Conservation (phyloP, 2,797 vertebrate species). For the Pseudomugil tenellus region DNA sequence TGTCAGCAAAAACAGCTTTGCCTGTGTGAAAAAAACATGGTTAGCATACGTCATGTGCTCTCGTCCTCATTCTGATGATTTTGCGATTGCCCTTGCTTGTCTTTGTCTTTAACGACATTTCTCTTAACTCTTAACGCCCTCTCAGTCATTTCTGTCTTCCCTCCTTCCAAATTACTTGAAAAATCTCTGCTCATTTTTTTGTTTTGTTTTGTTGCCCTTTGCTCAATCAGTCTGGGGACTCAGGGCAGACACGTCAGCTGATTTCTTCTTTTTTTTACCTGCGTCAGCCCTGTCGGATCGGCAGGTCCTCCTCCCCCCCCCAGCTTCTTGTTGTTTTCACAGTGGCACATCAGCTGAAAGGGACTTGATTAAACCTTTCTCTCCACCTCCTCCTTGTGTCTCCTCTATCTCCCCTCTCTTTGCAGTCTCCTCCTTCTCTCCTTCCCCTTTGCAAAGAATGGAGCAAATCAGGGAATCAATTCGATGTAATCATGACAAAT, state of each 20-base stretch:
- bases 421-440: slow-evolving; percentile 19
- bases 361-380: slow-evolving; percentile 68
- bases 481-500: slow-evolving; percentile 86
- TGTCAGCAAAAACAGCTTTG: slow-evolving; percentile 48
- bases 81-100: slow-evolving; percentile 18
- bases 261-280: slow-evolving; percentile 29
- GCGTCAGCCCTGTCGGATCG: slow-evolving; percentile 38
- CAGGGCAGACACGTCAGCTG: slow-evolving; percentile 35
- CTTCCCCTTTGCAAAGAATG: slow-evolving; percentile 65
- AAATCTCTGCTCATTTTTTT: slow-evolving; percentile 42
- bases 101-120: slow-evolving; percentile 12
- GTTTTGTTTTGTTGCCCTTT: slow-evolving; percentile 15
- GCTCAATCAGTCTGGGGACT: slow-evolving; percentile 33
- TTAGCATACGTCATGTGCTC: background rate
- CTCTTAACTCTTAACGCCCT: slow-evolving; percentile 16
- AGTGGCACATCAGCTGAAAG: slow-evolving; percentile 59
- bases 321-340: slow-evolving; percentile 38
- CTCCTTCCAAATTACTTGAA: slow-evolving; percentile 24
- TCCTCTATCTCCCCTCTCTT: slow-evolving; percentile 21
- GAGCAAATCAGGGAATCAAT: slow-evolving; percentile 83
- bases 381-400: slow-evolving; percentile 35
- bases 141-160: slow-evolving; percentile 33
- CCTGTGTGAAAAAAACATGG: slow-evolving; percentile 7
- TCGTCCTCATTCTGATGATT: slow-evolving; percentile 45
- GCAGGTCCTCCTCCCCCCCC: slow-evolving; percentile 3